Base-by-base conservation (phyloP, 37 sponge, comb jelly and placozoan species). In the Diacarnus erythraeanus region DNA sequence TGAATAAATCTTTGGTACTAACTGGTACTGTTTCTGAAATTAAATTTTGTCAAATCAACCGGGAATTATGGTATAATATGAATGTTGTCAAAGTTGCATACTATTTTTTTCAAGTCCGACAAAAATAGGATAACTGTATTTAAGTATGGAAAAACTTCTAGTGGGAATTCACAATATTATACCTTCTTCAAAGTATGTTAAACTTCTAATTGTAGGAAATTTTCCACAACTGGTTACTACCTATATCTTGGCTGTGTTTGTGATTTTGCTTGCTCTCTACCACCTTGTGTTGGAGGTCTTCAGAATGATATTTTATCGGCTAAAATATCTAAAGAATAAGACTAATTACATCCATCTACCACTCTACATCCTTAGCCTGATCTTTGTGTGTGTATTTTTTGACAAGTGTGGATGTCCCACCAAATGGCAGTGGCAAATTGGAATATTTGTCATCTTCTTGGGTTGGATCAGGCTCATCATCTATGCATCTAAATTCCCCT, bases 381-480 rank as follows among this genome's bases (percentile, higher is more conserved):
- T 91, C 1, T 91, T 86, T 86, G 86, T 84, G 69, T 71, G 57
- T 9, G 71, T 66, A 5, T 75, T 64, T 36, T 27, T 22, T 26
- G 30, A n/a, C 18, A 38, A 29, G 41, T 83, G 83, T 43, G 42
- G 65, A 37, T 88, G 88, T 72, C 83, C 83, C n/a, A 38, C 27
- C 1, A 72, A 54, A 22, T 91, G 91, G 91, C 86, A 82, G 71
- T 95, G 91, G 91, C 89, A 91, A 75, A 29, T 91, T 65, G 97
- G 97, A 39, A 85, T 85, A 23, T 29, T 97, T 25, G 86, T 85
- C 23, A 42, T 97, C 22, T 90, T 93, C 60, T 64, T 93, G 22
- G 83, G 87, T 4, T 97, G 97, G 97, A 86, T 91, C 29, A 76
- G 85, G 57, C 79, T 95, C 66, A 75, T 95, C 41, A 34, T 90